phyloP scores from a whole-genome alignment of 64 coral and sea anemone genomes.

The Stylophora pistillata region DNA sequence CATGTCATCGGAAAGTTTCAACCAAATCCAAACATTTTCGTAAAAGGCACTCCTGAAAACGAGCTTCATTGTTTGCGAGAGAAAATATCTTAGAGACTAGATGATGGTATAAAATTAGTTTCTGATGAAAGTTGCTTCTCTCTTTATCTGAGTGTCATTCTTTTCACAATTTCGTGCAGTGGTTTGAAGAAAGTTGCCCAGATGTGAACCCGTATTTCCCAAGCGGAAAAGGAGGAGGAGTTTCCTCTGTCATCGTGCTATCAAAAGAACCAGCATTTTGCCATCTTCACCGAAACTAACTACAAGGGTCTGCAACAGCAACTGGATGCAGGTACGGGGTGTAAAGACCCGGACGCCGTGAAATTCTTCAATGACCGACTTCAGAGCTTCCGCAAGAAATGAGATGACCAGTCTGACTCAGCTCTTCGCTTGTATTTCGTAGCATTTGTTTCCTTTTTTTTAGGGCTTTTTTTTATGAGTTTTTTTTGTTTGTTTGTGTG shows the following conservation, averaged over 20 bases:
- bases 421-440: no score
- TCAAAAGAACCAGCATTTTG: background rate
- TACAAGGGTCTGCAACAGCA: background rate
- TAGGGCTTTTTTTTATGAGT: no score
- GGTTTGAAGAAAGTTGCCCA: background rate
- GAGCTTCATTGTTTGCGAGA: background rate
- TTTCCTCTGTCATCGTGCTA: background rate
- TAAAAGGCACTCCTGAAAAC: no score
- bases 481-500: background rate
- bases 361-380: background rate
- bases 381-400: background rate
- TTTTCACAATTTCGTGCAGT: background rate
- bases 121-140: background rate
- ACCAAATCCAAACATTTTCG: no score
- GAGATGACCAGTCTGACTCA: background rate
- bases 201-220: background rate
- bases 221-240: background rate
- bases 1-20: no score
- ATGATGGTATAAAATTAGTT: background rate
- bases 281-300: background rate
- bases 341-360: background rate
- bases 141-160: background rate
- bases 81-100: background rate
- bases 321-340: background rate
- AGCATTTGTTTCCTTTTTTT: background rate